These are phyloP conservation scores for Parauchenoglanis punctatus DNA, from an alignment of 2,797 vertebrate genomes.

Conservation along the genomic window DNA sequence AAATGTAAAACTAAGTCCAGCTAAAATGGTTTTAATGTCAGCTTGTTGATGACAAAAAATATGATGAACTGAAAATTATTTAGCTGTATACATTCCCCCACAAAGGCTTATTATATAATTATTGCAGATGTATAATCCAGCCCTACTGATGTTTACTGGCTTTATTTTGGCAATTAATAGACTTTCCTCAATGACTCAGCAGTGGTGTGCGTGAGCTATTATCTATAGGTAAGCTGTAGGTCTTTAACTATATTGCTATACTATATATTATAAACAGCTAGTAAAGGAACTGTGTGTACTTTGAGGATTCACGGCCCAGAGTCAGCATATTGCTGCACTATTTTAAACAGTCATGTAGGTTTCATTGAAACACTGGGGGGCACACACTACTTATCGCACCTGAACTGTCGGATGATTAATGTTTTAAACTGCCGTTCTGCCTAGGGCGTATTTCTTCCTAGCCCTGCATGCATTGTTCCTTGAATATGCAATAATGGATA, in stretches of 20 bases:
- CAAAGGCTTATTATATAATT: not conserved
- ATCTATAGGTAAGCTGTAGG: not conserved
- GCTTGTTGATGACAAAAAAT: not conserved
- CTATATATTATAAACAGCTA: slow-evolving; percentile 20
- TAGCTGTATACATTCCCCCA: not conserved
- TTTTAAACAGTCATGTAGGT: slow-evolving; percentile 5
- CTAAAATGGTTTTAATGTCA: not conserved
- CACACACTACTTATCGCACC: not conserved
- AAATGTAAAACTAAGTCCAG: not conserved
- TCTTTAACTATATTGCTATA: not conserved
- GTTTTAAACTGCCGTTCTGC: too few species aligned
- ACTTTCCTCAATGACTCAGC: not conserved
- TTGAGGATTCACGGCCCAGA: not conserved
- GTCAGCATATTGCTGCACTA: slow-evolving; percentile 12
- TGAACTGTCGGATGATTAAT: not conserved
- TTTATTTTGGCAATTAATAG: not conserved
- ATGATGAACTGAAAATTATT: not conserved
- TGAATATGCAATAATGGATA: not conserved
- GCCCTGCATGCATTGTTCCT: too few species aligned
- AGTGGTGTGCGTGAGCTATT: not conserved
- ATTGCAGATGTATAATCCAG: not conserved
- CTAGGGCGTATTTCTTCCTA: not conserved
- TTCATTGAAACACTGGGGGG: not conserved
- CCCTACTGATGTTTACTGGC: too few species aligned
- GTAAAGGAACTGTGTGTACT: slow-evolving; percentile 14